phyloP scores from a whole-genome alignment of 2,113 vertebrate species.

The Tilapia sparmanii region DNA sequence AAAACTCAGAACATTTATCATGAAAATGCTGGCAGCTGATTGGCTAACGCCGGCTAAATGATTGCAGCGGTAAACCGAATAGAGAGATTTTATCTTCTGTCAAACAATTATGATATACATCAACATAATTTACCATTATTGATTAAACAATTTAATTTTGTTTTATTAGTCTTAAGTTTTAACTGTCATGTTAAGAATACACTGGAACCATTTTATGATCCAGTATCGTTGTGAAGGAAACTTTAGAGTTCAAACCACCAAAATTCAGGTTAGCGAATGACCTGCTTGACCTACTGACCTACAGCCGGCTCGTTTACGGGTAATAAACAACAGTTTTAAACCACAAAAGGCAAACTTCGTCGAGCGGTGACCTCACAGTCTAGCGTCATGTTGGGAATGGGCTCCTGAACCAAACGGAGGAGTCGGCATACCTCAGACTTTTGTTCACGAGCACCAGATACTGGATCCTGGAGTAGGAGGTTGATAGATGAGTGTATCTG shows the following conservation, averaged over 20 bases:
- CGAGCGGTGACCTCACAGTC: not conserved
- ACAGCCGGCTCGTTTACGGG: too few species aligned
- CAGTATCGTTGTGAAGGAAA: not conserved
- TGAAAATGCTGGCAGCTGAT: not conserved
- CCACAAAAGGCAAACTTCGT: not conserved
- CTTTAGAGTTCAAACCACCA: not conserved
- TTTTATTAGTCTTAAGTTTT: not conserved
- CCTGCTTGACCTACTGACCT: not conserved
- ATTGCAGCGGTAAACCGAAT: not conserved
- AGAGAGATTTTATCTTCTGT: not conserved
- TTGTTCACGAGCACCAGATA: too few species aligned
- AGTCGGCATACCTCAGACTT: too few species aligned
- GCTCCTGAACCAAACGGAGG: not conserved
- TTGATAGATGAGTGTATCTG: not conserved
- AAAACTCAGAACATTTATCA: not conserved
- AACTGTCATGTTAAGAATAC: not conserved
- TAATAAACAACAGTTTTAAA: not conserved
- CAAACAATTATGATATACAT: not conserved
- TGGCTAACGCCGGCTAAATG: not conserved
- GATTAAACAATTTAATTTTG: not conserved
- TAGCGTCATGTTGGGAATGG: not conserved
- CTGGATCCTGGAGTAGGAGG: too few species aligned
- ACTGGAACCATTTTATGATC: accelerated
- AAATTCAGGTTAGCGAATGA: not conserved
- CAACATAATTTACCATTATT: not conserved